Evolutionary conservation across 2,113 vertebrate genomes (phyloP), one percentile per base, ranked within the genome.

Genomic region (Thunnus maccoyii): DNA sequence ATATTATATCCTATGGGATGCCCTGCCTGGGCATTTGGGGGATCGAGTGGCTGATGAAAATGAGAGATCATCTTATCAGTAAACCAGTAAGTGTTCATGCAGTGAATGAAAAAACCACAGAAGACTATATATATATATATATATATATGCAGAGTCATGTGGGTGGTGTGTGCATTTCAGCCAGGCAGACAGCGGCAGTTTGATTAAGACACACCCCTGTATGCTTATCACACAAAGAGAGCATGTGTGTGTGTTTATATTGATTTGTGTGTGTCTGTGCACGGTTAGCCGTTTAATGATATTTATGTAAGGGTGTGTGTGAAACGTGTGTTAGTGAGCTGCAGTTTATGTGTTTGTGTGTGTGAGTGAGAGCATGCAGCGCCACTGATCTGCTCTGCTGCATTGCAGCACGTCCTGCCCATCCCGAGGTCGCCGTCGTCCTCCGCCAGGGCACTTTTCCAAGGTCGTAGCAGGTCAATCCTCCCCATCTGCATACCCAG

Each of bases 401-500:
- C 95, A 95, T 92, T 95, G 95, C 94, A 95, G 94, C 91, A 92
- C 71, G 78, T 91, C 84, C 80, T 82, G 88, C 90, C 84, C 88
- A 84, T 80, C 81, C 89, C 72, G 86, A 92, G 91, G 91, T 93
- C 85, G 85, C 86, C 61, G 64, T 72, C 71, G 78, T 88, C 87
- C 87, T 86, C 86, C 76, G 32, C 83, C 85, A 78, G 89, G 92
- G 90, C 86, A 86, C 70, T 86, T 67, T 72, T 83, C 90, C 94
- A 94, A 93, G 92, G 94, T 95, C 91, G 18, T 78, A 76, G 84
- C 58, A 72, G 93, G 93, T 93, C 92, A 93, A 88, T 89, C 88
- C 88, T 83, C 71, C 84, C 86, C 91, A 89, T 92, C 91, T 92
- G 91, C 91, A 92, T 88, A 86, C 46, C 73, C 87, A 63, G 85